Conservation (phyloP, 35 echinoderm and acorn worm species). For the Acanthaster planci region DNA sequence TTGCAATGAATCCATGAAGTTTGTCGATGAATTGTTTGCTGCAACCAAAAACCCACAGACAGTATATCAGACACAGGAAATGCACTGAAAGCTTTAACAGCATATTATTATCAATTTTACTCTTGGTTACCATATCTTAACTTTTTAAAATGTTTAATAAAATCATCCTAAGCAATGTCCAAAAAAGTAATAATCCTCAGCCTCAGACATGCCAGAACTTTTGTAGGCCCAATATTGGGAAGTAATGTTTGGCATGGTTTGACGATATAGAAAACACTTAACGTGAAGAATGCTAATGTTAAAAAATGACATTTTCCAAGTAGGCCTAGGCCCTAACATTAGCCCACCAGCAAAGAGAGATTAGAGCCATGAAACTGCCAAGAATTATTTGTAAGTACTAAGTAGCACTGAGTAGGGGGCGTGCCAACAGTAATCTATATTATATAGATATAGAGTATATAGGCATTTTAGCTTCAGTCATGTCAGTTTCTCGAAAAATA, state of each 20-base stretch:
- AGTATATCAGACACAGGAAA: background rate
- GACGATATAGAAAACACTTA: background rate
- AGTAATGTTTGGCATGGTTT: background rate
- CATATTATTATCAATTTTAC: background rate
- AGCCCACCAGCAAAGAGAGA: too few species aligned
- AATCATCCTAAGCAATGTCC: background rate
- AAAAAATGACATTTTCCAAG: too few species aligned
- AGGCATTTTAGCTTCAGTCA: background rate
- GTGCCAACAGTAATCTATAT: background rate
- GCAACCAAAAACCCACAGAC: background rate
- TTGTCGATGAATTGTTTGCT: background rate
- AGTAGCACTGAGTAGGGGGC: background rate
- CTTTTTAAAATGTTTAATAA: background rate
- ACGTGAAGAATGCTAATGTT: too few species aligned
- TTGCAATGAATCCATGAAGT: conserved; percentile 40
- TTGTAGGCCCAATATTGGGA: background rate
- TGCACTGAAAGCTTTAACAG: background rate
- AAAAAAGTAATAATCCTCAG: background rate
- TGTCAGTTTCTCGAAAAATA: background rate
- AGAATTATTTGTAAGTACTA: background rate
- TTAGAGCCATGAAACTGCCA: too few species aligned
- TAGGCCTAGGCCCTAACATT: too few species aligned
- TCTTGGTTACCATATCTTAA: background rate
- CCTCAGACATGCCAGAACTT: background rate
- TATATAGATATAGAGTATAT: background rate